Evolutionary conservation across 92 coral and sea anemone genomes (phyloP).

Genomic region (Epizoanthus stellaris): DNA sequence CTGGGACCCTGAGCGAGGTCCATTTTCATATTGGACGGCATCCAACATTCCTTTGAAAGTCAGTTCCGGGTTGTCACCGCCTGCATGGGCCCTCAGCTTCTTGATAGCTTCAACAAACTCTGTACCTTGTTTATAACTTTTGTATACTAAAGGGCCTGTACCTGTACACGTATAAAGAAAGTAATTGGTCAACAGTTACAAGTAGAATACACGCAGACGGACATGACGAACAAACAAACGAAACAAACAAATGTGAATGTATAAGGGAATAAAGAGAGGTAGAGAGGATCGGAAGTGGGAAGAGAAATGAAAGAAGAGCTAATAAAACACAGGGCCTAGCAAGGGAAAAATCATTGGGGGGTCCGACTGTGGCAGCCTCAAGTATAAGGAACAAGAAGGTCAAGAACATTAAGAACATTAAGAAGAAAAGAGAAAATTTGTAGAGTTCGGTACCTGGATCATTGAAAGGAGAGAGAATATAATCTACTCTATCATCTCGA

Average conservation of each 20-base stretch:
- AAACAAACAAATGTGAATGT: not conserved
- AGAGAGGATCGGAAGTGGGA: no score
- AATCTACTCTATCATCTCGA: constrained; percentile 44
- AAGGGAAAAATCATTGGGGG: no score
- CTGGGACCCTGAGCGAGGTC: constrained; percentile 77
- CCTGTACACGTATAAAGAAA: constrained; percentile 3
- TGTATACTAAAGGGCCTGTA: constrained; percentile 65
- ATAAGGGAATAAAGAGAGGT: no score
- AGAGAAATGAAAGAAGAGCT: no score
- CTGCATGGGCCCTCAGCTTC: constrained; percentile 64
- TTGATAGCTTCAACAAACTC: constrained; percentile 63
- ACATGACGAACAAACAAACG: not conserved
- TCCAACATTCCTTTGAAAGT: constrained; percentile 80
- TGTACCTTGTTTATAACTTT: constrained; percentile 4
- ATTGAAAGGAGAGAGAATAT: constrained; percentile 61
- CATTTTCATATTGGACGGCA: constrained; percentile 50
- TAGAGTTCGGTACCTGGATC: constrained; percentile 54
- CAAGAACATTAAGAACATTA: no score
- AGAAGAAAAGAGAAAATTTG: no score
- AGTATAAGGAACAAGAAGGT: no score
- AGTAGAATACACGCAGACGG: not conserved
- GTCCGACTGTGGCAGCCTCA: no score
- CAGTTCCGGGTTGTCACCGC: constrained; percentile 89
- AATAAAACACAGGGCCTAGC: no score
- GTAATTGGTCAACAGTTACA: not conserved